phyloP scores from a whole-genome alignment of 2,797 vertebrate species.

The Falco berigora region DNA sequence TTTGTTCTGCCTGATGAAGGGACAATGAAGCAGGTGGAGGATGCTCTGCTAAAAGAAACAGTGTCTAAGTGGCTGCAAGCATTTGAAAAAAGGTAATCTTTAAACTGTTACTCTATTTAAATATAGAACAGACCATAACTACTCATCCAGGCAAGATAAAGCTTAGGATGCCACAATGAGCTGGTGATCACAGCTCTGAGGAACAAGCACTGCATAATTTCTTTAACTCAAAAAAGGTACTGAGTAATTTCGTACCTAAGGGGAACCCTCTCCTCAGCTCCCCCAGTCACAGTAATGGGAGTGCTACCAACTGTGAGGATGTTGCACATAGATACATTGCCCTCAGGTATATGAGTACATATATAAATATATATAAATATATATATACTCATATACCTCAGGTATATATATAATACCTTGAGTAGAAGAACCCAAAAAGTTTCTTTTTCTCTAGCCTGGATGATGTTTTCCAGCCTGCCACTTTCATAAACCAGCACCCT shows the following conservation, averaged over 20 bases:
- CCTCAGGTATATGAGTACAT: neutral
- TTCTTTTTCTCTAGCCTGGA: neutral
- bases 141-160: neutral
- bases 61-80: slow-evolving; percentile 68
- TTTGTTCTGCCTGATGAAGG: slow-evolving; percentile 81
- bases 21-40: slow-evolving; percentile 77
- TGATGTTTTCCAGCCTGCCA: neutral
- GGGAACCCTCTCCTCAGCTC: neutral
- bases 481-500: neutral
- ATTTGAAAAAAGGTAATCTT: neutral
- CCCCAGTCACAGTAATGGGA: neutral
- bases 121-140: neutral
- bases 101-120: neutral
- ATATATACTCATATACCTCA: too few species aligned
- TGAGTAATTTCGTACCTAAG: neutral
- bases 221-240: neutral
- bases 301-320: neutral
- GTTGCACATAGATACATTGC: accelerated
- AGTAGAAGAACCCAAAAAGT: neutral
- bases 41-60: slow-evolving; percentile 67
- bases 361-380: too few species aligned
- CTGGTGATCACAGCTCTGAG: neutral
- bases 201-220: neutral
- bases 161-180: neutral
- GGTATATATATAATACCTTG: neutral